Evolutionary conservation across 2,888 invertebrate species (phyloP), one percentile per base, ranked within the genome.

Genomic region (Acanthacorydalis orientalis): DNA sequence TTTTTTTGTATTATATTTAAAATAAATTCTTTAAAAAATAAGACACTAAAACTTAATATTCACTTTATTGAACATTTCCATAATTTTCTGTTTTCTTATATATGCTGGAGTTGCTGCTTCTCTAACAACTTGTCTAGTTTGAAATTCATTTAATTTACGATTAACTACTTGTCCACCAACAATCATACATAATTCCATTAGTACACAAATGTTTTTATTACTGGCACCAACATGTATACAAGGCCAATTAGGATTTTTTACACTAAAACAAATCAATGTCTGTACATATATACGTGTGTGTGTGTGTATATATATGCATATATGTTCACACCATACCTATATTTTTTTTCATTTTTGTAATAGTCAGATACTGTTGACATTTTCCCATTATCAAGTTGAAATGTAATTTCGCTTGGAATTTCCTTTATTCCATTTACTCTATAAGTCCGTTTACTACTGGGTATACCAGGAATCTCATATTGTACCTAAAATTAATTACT

Each of bases 81-180:
- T 74, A 47, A 97, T 96, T 64, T 90, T 92, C 1, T 64, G 52
- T 60, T 88, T 85, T 16, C 97, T 74, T 10, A 68, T 74, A 8
- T 75, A 69, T 0, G 96, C 87, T 1, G 78, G 73, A 0, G 89
- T 82, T 0, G 96, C 95, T 0, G 96, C 87, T 38, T 75, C 72
- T 60, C 68, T 77, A 46, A 97, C 92, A 90, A 98, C 92, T 1
- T 73, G 76, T 0, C 83, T 70, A 0, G 93, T 85, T 64, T 96
- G 95, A 32, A 62, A 69, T 32, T 90, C 85, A 7, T 80, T 83
- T 59, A 96, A 70, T 63, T 92, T 92, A 57, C 77, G 73, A 55
- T 80, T 80, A 47, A 82, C 75, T 1, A 65, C 57, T 63, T 97
- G 95, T 1, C 88, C 90, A 37, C 74, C 73, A 1, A 81, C 70